Evolutionary conservation across 2,113 vertebrate genomes (phyloP).

Genomic region (Addax nasomaculatus): DNA sequence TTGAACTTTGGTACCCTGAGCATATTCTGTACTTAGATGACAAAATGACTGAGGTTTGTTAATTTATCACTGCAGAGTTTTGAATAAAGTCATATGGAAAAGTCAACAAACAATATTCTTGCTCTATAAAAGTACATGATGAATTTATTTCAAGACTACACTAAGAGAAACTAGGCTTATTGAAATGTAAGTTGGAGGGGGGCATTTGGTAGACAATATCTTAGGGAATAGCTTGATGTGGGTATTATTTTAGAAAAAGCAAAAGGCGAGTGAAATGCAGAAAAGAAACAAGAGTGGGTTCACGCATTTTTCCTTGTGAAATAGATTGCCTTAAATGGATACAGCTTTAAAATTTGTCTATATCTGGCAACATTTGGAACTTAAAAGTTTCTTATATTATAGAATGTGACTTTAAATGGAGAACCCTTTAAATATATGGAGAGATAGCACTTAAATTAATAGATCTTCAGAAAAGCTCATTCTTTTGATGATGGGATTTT

Average conservation of each 20-base stretch:
- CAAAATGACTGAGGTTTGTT: background rate
- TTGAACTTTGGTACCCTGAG: background rate
- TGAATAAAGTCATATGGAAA: background rate
- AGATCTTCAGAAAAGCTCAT: background rate
- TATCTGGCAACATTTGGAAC: background rate
- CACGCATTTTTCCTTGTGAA: constrained; percentile 7
- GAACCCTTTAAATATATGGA: background rate
- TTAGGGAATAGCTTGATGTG: background rate
- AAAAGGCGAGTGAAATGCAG: background rate
- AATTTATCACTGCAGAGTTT: background rate
- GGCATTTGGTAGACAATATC: background rate
- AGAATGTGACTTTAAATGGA: background rate
- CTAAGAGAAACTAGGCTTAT: background rate
- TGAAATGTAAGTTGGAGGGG: background rate
- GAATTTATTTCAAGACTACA: background rate
- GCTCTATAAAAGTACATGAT: background rate
- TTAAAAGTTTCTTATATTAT: background rate
- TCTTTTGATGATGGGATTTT: background rate
- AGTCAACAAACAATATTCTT: background rate
- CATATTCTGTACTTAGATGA: background rate
- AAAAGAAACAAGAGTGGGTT: constrained; percentile 17
- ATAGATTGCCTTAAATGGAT: background rate
- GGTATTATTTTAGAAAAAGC: constrained; percentile 12
- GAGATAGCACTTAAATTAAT: background rate
- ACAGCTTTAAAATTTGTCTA: background rate